phyloP scores from a whole-genome alignment of 2,797 vertebrate genomes.

The Syngnathus rostellatus region DNA sequence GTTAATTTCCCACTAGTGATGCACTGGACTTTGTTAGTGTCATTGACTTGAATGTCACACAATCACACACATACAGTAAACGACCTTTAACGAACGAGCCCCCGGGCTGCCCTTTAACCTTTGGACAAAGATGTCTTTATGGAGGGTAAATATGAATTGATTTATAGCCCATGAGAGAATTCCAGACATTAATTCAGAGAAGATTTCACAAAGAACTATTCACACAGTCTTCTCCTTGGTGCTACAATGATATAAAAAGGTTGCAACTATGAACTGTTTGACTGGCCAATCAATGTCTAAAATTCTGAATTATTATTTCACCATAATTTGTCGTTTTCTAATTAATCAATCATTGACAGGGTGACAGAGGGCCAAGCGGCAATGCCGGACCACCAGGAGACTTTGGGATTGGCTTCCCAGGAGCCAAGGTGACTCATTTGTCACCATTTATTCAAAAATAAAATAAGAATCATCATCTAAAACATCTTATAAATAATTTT shows the following conservation, averaged over 20 bases:
- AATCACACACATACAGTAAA: slow-evolving; percentile 2
- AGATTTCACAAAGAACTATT: slow-evolving; percentile 17
- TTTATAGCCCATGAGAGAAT: slow-evolving; percentile 19
- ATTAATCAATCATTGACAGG: slow-evolving; percentile 48
- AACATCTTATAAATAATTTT: background rate
- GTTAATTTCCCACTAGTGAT: background rate
- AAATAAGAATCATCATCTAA: too few relatives aligned
- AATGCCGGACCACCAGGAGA: slow-evolving; percentile 67
- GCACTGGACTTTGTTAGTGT: background rate
- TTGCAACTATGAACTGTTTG: slow-evolving; percentile 9
- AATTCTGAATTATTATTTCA: background rate
- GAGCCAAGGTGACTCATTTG: slow-evolving; percentile 54
- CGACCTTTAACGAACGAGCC: slow-evolving; percentile 33
- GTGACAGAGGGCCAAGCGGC: slow-evolving; percentile 72
- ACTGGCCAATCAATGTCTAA: background rate
- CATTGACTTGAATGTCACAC: background rate
- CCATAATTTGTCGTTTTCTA: background rate
- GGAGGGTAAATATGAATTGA: slow-evolving; percentile 10
- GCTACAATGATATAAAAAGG: slow-evolving; percentile 17
- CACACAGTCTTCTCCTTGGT: slow-evolving; percentile 12
- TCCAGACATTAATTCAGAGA: slow-evolving; percentile 9
- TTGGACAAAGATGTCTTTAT: slow-evolving; percentile 49
- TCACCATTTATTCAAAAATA: background rate
- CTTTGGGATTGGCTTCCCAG: slow-evolving; percentile 63
- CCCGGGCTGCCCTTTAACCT: background rate